Evolutionary conservation across 2,888 invertebrate species (phyloP).

Genomic region (Latheticus oryzae): DNA sequence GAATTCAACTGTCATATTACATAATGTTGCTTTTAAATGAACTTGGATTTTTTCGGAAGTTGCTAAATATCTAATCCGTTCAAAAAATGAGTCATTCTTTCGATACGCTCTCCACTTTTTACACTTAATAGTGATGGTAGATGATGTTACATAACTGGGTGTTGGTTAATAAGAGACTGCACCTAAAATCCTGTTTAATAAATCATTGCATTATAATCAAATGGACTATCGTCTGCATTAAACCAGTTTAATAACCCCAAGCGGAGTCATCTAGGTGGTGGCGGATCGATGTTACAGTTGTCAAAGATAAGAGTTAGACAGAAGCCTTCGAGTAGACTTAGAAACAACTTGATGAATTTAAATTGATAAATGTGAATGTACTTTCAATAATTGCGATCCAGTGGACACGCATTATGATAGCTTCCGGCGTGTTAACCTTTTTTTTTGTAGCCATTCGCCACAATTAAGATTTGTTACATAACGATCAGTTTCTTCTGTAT

Average conservation of each 20-base stretch:
- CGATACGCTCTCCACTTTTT: slow-evolving; percentile 3
- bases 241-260: slow-evolving; percentile 33
- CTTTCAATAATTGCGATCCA: neutral
- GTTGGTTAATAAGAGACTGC: too few species aligned
- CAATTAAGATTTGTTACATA: slow-evolving; percentile 10
- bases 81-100: slow-evolving; percentile 7
- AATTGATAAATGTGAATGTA: slow-evolving; percentile 13
- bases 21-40: slow-evolving; percentile 15
- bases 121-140: slow-evolving; percentile 3
- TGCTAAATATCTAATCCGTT: slow-evolving; percentile 3
- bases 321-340: too few species aligned
- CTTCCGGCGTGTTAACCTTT: slow-evolving; percentile 12
- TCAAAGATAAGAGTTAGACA: slow-evolving; percentile 11
- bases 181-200: slow-evolving; percentile 6
- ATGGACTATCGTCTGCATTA: slow-evolving; percentile 2
- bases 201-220: slow-evolving; percentile 12
- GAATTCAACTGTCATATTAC: slow-evolving; percentile 9
- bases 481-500: slow-evolving; percentile 11
- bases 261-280: slow-evolving; percentile 15
- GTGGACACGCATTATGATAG: neutral
- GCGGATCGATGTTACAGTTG: slow-evolving; percentile 19
- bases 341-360: too few species aligned
- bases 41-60: slow-evolving; percentile 27
- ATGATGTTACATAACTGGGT: slow-evolving; percentile 3
- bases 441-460: slow-evolving; percentile 1